phyloP scores from a whole-genome alignment of 2,888 invertebrate species.

The Kuschelorhynchus macadamiae region DNA sequence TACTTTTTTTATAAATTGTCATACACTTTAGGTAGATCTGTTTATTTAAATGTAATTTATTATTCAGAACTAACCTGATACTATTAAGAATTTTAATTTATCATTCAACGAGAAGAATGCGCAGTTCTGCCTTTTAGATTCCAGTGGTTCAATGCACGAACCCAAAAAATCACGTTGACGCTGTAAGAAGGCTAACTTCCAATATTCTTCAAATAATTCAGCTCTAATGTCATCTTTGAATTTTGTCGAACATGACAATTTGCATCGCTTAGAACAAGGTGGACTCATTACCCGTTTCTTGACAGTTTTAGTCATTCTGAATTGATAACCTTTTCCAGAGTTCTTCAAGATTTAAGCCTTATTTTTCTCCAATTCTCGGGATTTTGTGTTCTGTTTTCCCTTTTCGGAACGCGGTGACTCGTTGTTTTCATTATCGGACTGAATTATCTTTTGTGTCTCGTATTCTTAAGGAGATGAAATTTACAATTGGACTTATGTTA shows the following conservation, averaged over 20 bases:
- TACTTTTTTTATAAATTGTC: too few relatives aligned
- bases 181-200: slow-evolving; percentile 35
- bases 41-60: too few relatives aligned
- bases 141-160: slow-evolving; percentile 33
- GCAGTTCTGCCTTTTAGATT: slow-evolving; percentile 11
- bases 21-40: too few relatives aligned
- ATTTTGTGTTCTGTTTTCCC: background rate
- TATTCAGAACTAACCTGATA: too few relatives aligned
- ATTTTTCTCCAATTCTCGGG: slow-evolving; percentile 7
- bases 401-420: too few relatives aligned
- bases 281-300: background rate
- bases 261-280: slow-evolving; percentile 11
- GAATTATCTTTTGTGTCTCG: too few relatives aligned
- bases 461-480: too few relatives aligned
- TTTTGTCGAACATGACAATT: slow-evolving; percentile 14
- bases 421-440: too few relatives aligned
- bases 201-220: slow-evolving; percentile 19
- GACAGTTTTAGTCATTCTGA: slow-evolving; percentile 9
- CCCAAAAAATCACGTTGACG: slow-evolving; percentile 40
- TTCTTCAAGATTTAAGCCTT: slow-evolving; percentile 2
- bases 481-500: too few relatives aligned
- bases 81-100: too few relatives aligned
- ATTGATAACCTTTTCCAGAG: slow-evolving; percentile 3
- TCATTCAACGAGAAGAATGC: background rate
- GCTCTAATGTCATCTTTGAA: background rate